A percentile compares a stretch with the other conserved stretches of the same genome.
phyloP scores from a whole-genome alignment of 2,113 vertebrate genomes.

The Capricornis sumatraensis region DNA sequence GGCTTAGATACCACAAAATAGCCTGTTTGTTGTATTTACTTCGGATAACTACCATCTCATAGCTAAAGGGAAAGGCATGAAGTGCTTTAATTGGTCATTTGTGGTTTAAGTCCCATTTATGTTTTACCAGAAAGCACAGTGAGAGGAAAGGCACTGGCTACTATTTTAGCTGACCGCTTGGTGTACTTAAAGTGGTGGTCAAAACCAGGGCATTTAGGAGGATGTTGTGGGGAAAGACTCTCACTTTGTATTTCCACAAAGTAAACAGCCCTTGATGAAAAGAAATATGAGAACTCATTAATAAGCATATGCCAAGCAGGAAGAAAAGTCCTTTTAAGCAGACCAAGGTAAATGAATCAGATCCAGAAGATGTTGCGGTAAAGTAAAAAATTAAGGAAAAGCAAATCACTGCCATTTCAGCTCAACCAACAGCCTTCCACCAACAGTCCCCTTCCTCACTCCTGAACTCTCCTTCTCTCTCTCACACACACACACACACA shows the following conservation, averaged over 20 bases:
- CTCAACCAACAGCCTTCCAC: slow-evolving; percentile 43
- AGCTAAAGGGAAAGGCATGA: neutral
- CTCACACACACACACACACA: neutral
- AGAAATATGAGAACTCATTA: slow-evolving; percentile 67
- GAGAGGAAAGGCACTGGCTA: slow-evolving; percentile 10
- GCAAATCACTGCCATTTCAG: slow-evolving; percentile 48
- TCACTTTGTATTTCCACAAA: slow-evolving; percentile 62
- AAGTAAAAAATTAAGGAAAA: slow-evolving; percentile 38
- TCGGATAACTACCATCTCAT: slow-evolving; percentile 18
- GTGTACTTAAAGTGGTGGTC: slow-evolving; percentile 66
- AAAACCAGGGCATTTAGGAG: slow-evolving; percentile 72
- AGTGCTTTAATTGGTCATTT: slow-evolving; percentile 64
- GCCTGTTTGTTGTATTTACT: slow-evolving; percentile 58
- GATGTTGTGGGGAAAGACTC: slow-evolving; percentile 18
- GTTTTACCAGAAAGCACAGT: slow-evolving; percentile 62
- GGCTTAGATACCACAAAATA: slow-evolving; percentile 36
- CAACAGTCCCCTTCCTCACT: slow-evolving; percentile 4
- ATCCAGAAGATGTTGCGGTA: slow-evolving; percentile 37
- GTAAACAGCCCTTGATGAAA: slow-evolving; percentile 52
- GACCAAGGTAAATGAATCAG: slow-evolving; percentile 37
- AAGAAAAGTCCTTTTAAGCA: slow-evolving; percentile 62
- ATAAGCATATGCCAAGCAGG: slow-evolving; percentile 51
- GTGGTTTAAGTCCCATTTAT: slow-evolving; percentile 71
- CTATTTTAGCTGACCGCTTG: slow-evolving; percentile 48
- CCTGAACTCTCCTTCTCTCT: slow-evolving; percentile 42